phyloP scores from a whole-genome alignment of 2,113 vertebrate species.

The Numenius arquata region DNA sequence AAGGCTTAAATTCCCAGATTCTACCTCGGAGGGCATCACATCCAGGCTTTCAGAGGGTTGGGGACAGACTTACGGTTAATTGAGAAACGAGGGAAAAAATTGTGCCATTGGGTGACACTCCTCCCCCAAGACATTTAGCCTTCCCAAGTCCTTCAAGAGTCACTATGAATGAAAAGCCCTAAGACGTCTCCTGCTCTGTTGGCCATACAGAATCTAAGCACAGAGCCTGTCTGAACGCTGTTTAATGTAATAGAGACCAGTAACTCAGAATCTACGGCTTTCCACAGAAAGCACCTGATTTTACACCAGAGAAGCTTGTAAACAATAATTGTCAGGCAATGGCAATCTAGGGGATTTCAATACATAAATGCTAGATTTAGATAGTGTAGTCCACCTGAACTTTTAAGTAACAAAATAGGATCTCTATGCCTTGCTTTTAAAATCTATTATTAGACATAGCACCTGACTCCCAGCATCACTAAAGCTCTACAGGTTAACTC shows the following conservation, averaged over 20 bases:
- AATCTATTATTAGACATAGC: background rate
- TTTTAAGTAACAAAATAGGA: background rate
- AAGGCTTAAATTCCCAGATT: background rate
- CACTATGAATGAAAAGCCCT: background rate
- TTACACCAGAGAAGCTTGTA: background rate
- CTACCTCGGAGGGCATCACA: background rate
- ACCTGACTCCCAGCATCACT: background rate
- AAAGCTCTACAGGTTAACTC: conserved; percentile 25
- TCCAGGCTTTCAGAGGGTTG: background rate
- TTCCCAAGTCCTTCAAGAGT: background rate
- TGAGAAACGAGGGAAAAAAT: background rate
- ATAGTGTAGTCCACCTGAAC: background rate
- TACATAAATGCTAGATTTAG: background rate
- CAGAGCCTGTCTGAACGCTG: background rate
- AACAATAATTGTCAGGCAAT: background rate
- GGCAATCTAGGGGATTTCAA: background rate
- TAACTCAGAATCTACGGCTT: background rate
- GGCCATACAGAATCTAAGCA: background rate
- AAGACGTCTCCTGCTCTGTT: background rate
- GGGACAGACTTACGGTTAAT: background rate
- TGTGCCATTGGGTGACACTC: background rate
- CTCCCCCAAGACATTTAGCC: background rate
- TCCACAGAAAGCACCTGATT: background rate
- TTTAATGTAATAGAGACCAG: background rate
- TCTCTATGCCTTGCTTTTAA: background rate